These are phyloP conservation scores for Ligdia adustata DNA, from an alignment of 2,888 invertebrate genomes.

Conservation along the genomic window DNA sequence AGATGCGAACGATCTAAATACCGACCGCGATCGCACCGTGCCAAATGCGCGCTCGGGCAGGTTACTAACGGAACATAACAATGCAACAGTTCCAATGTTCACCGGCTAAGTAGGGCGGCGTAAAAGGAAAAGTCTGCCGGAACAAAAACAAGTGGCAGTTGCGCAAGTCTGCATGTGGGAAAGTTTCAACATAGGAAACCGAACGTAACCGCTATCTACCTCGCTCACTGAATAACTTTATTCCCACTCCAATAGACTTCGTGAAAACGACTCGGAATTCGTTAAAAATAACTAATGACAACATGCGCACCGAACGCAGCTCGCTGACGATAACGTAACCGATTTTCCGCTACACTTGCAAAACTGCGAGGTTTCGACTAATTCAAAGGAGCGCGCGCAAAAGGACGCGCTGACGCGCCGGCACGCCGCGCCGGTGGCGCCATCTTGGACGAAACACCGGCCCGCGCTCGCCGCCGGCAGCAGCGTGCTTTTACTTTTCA, in stretches of 20 bases:
- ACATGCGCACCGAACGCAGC: conserved; percentile 61
- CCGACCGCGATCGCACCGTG: conserved; percentile 33
- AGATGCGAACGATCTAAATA: conserved; percentile 36
- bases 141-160: conserved; percentile 77
- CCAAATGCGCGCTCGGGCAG: conserved; percentile 42
- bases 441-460: conserved; percentile 71
- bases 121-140: conserved; percentile 75
- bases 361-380: conserved; percentile 62
- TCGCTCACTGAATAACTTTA: conserved; percentile 59
- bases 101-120: conserved; percentile 53
- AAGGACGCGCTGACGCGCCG: conserved; percentile 68
- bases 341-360: conserved; percentile 66
- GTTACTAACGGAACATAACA: conserved; percentile 59
- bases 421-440: conserved; percentile 80
- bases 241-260: conserved; percentile 58
- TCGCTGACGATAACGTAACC: conserved; percentile 78
- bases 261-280: conserved; percentile 48
- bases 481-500: conserved; percentile 66
- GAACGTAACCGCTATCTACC: conserved; percentile 59
- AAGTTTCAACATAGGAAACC: conserved; percentile 74
- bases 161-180: conserved; percentile 79
- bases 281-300: conserved; percentile 83
- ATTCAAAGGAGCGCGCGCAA: conserved; percentile 76
- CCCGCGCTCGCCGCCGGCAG: conserved; percentile 54
- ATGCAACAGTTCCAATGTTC: conserved; percentile 57